phyloP scores from a whole-genome alignment of 2,888 invertebrate genomes.

The Drosophila anomelani region DNA sequence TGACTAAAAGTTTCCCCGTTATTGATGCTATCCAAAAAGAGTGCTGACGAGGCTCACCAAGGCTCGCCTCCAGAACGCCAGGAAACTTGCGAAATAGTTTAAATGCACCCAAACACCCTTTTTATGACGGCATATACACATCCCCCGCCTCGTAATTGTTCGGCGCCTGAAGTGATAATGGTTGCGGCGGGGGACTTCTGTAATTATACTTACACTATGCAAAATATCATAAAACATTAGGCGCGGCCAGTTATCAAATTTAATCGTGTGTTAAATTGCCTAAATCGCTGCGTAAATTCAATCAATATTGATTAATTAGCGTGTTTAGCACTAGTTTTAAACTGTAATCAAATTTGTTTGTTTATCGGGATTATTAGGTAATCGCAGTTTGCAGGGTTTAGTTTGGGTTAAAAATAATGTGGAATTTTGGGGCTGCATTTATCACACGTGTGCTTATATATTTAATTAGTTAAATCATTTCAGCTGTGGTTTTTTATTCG shows the following conservation, averaged over 20 bases:
- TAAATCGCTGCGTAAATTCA: conserved; percentile 14
- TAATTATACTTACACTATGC: conserved; percentile 28
- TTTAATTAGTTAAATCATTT: background rate
- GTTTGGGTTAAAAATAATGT: background rate
- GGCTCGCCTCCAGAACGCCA: background rate
- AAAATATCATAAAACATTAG: conserved; percentile 12
- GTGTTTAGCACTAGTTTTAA: conserved; percentile 18
- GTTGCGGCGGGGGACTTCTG: conserved; percentile 4
- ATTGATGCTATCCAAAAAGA: conserved; percentile 60
- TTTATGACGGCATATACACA: conserved; percentile 18
- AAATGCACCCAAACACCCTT: conserved; percentile 45
- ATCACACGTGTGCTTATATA: no score
- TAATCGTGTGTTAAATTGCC: conserved; percentile 13
- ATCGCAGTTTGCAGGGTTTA: conserved; percentile 17
- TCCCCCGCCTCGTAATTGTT: conserved; percentile 26
- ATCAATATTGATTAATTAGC: conserved; percentile 1
- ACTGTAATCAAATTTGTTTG: conserved; percentile 19
- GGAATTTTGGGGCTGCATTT: background rate
- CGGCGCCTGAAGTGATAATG: conserved; percentile 26
- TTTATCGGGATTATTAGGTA: conserved; percentile 13
- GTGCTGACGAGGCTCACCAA: conserved; percentile 47
- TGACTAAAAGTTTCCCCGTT: conserved; percentile 58
- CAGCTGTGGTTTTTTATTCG: no score
- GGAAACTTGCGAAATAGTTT: conserved; percentile 40
- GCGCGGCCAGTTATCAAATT: conserved; percentile 1